Evolutionary conservation across 1,140 invertebrate species (phyloP), one percentile per base, ranked within the genome.

Genomic region (Brachystomella parvula): DNA sequence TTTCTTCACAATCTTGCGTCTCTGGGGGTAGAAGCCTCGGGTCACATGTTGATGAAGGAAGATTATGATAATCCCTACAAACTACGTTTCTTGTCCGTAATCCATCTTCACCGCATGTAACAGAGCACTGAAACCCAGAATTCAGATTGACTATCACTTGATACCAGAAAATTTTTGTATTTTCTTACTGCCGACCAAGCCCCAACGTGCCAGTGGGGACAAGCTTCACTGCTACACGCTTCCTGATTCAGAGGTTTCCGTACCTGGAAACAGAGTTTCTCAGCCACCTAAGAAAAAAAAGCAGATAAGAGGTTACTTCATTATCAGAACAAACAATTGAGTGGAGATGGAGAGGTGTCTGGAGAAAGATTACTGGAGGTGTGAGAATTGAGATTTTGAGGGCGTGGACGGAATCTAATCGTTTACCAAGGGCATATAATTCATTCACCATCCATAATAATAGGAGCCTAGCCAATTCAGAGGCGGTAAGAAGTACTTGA

Each of bases 121-220:
- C 86, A n/a, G 90, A 92, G 76, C 91, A 94, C 90, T 93, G 77
- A 31, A 76, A 68, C 68, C 57, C 76, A 47, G 76, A 75, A 67
- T 68, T 39, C 65, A 69, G 39, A 65, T 49, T 53, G 31, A 68
- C 19, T 65, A 59, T 24, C 32, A 17, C 3, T 30, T 44, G 9
- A 3, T n/a, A 39, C 9, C 9, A 12, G 32, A 17, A 63, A 15
- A 39, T 63, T 47, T 47, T 58, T 56, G n/a, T 19, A 61, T 6
- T 35, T 71, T 82, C 86, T 88, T 83, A 94, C 91, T 77, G 88
- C 85, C 66, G 89, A 90, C 91, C 91, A 94, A 60, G 86, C 83
- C 47, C 88, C 85, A 35, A 86, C 84, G 68, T 89, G 82, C 92
- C 92, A 95, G 72, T 84, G 83, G 30, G 91, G 88, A 79, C 92